Base-by-base conservation (phyloP, 1,140 invertebrate genomes). In the Microplitis mediator region DNA sequence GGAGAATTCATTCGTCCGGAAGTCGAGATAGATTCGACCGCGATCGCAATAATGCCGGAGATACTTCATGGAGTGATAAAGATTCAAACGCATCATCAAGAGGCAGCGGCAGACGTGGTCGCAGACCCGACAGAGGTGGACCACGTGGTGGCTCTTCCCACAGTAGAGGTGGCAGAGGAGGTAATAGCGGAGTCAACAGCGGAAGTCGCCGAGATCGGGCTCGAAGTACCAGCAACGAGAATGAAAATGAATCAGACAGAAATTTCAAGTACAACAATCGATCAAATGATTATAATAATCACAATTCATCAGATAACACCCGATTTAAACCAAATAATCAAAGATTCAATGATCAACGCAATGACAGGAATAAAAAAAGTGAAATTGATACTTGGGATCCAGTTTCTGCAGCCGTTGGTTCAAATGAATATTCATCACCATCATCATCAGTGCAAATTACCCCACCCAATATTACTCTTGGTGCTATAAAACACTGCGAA, bases 51-150 rank as follows among this genome's bases (percentile, higher is more conserved):
- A 52, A 11, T 13, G 64, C 54, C 58, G 60, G 34, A 32, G 79
- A 81, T 3, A 80, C 78, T 76, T 51, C 51, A 31, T 79, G 72
- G 69, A 84, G 78, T 4, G 82, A 84, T 14, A 85, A 78, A 67
- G 80, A 82, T 72, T 84, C 81, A 0, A 78, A 82, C 75, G 79
- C 75, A 34, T 81, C 79, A 0, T 80, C 68, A 8, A 78, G 64
- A 72, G 69, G 67, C 16, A 77, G 74, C 32, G 54, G 65, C 31
- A 77, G 61, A 75, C 74, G 77, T 3, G 77, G 74, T 9, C 76
- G 72, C 74, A 36, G 76, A 54, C 63, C 65, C 11, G 45, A 60
- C 64, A 72, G 65, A 54, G 77, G 65, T 52, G 76, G 77, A 62
- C 58, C 61, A 32, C 16, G 62, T 52, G 58, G 70, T 63, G 69